Evolutionary conservation across 2,888 invertebrate genomes (phyloP).

Genomic region (Diplazon laetatorius): DNA sequence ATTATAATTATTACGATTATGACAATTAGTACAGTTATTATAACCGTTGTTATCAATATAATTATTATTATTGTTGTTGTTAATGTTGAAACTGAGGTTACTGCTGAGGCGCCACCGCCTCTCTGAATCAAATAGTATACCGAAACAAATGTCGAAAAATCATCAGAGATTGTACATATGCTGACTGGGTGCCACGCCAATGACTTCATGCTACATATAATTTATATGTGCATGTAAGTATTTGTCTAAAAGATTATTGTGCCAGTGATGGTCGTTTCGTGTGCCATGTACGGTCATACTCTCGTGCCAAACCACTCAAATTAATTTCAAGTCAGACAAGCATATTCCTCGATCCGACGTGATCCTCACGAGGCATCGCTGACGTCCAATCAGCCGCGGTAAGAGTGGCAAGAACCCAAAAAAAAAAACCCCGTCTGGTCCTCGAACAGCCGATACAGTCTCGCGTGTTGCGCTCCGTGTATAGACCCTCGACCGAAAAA

Average conservation of each 20-base stretch:
- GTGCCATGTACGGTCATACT: constrained; percentile 59
- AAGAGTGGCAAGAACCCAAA: constrained; percentile 26
- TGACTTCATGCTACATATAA: constrained; percentile 3
- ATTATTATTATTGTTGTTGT: no score
- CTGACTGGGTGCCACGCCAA: no score
- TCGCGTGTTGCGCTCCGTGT: constrained; percentile 31
- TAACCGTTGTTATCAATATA: no score
- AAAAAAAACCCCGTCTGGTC: not conserved
- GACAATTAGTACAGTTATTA: no score
- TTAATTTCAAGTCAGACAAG: constrained; percentile 80
- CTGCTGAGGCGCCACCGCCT: no score
- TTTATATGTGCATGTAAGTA: not conserved
- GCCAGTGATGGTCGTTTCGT: not conserved
- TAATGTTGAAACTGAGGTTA: no score
- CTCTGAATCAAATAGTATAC: no score
- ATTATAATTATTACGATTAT: no score
- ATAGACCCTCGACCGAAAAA: constrained; percentile 7
- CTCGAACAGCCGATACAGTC: not conserved
- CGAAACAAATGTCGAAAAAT: not conserved
- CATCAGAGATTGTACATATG: no score
- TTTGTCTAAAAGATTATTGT: constrained; percentile 11
- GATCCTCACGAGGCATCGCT: constrained; percentile 65
- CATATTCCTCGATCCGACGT: constrained; percentile 79
- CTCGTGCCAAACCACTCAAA: constrained; percentile 80
- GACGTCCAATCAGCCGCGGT: constrained; percentile 77